Base-by-base conservation (phyloP, 2,888 invertebrate species). In the Tortricodes alternella region DNA sequence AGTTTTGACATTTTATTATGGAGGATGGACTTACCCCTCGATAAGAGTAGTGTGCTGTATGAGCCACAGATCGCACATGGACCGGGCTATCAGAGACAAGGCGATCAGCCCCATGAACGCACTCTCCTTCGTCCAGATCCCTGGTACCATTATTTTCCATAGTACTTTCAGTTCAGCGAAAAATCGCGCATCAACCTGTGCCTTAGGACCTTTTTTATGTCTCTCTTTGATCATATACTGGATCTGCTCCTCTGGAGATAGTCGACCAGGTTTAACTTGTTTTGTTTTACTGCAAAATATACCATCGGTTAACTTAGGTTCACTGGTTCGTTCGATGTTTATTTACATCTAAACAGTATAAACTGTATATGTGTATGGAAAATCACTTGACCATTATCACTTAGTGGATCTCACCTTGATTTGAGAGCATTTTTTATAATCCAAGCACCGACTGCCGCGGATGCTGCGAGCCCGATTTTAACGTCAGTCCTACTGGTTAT, bases 21-120 rank as follows among this genome's bases (percentile, higher is more conserved):
- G 19, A 16, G 9, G 56, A 18, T 16, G 11, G 1, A 71, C 88
- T 87, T 80, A 95, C 96, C 96, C 97, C 92, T 99, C 99, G 68
- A 99, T 94, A 52, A 96, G 92, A 1, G 99, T 99, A 8, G 97
- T 96, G 78, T 96, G 97, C 74, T 97, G 96, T 67, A 99, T 99
- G 92, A 99, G 94, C 98, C 98, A 99, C 49, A 99, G 93, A 85
- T 99, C 99, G 75, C 98, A 98, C 65, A 98, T 92, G 0, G 99
- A 98, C 66, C 99, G 92, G 1, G 96, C 94, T 16, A 98, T 92
- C 35, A 99, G 91, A 3, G 97, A 94, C 3, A 90, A 76, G 0
- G 98, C 99, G 5, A 97, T 94, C 18, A 97, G 79, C 8, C 92
- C 61, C 73, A 97, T 89, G 61, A 95, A 93, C 3, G 94, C 95